Conservation (phyloP, 2,797 vertebrate genomes). For the Nannoperca obscura region DNA sequence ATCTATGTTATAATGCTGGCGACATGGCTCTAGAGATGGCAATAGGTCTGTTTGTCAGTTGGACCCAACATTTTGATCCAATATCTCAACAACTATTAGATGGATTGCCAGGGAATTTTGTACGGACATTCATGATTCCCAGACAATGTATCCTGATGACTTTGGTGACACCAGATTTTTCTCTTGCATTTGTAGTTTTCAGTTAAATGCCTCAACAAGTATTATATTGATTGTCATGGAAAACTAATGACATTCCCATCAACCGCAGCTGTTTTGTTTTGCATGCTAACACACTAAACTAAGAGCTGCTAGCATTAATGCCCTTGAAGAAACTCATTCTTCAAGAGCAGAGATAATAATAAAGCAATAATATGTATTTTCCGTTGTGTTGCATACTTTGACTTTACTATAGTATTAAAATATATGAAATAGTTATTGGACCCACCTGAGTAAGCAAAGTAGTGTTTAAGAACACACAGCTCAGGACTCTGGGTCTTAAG, state of each 20-base stretch:
- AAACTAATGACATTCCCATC: too few relatives aligned
- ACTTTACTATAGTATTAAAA: not conserved
- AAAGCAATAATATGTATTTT: not conserved
- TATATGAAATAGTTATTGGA: not conserved
- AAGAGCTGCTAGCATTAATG: not conserved
- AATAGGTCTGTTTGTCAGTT: not conserved
- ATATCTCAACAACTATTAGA: not conserved
- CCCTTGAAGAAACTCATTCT: not conserved
- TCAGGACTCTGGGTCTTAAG: slow-evolving; percentile 22
- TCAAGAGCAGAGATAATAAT: not conserved
- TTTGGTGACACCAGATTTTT: not conserved
- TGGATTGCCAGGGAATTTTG: not conserved
- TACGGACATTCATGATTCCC: not conserved
- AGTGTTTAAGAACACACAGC: slow-evolving; percentile 13
- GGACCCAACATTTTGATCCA: not conserved
- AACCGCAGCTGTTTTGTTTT: too few relatives aligned
- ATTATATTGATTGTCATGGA: too few relatives aligned
- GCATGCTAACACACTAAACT: too few relatives aligned
- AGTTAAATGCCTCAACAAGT: too few relatives aligned
- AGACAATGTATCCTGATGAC: not conserved
- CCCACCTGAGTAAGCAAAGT: slow-evolving; percentile 19
- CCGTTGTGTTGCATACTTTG: not conserved
- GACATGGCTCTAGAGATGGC: not conserved
- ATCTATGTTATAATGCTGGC: not conserved
- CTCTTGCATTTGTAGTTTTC: not conserved